These are phyloP conservation scores for Heteromormyrus szaboi DNA, from an alignment of 2,797 vertebrate species.

Conservation along the genomic window DNA sequence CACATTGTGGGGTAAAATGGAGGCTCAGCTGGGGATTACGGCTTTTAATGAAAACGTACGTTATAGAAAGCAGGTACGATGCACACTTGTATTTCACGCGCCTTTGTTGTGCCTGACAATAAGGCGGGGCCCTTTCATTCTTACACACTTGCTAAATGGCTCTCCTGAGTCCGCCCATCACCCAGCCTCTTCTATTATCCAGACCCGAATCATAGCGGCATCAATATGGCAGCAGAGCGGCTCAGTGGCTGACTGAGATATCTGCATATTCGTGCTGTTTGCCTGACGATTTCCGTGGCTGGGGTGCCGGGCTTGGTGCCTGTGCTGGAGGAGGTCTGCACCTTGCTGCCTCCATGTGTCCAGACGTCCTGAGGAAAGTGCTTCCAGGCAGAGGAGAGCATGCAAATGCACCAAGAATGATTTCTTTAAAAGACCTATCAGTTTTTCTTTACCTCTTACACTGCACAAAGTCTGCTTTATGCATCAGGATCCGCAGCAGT, in stretches of 20 bases:
- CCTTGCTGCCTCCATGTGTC: not conserved
- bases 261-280: not conserved
- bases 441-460: not conserved
- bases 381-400: not conserved
- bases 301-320: not conserved
- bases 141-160: constrained; percentile 60
- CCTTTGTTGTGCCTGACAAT: constrained; percentile 69
- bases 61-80: constrained; percentile 74
- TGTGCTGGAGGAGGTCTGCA: not conserved
- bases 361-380: not conserved
- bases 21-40: constrained; percentile 70
- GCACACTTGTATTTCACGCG: constrained; percentile 64
- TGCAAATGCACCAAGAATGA: not conserved
- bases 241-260: constrained; percentile 6
- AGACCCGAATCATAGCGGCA: constrained; percentile 33
- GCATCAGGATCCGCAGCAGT: not conserved
- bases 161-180: constrained; percentile 49
- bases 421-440: not conserved
- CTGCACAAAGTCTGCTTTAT: not conserved
- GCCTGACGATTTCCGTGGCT: not conserved
- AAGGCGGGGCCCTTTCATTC: constrained; percentile 57
- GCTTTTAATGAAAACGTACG: constrained; percentile 72
- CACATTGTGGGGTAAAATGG: constrained; percentile 59
- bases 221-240: constrained; percentile 31
- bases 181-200: constrained; percentile 49